phyloP scores from a whole-genome alignment of 2,113 vertebrate species.

The Mormyrus lacerda region DNA sequence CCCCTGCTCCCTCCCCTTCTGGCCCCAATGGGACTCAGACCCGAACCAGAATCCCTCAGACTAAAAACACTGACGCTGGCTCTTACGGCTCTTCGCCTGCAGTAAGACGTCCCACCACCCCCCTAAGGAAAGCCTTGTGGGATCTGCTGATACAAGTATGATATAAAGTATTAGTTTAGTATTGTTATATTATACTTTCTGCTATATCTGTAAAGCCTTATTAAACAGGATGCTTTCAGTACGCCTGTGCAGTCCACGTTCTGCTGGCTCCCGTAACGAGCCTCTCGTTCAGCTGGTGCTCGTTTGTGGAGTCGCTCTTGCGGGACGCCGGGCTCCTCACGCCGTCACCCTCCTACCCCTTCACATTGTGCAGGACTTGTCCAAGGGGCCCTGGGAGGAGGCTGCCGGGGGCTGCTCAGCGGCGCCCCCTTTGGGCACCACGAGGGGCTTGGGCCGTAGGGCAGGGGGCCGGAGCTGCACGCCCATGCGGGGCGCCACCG shows the following conservation, averaged over 20 bases:
- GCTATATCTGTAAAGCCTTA: background rate
- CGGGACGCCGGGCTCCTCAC: background rate
- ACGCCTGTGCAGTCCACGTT: background rate
- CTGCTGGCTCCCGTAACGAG: background rate
- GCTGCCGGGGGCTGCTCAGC: slow-evolving; percentile 66
- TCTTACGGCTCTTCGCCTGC: background rate
- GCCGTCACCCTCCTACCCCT: background rate
- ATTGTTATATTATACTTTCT: background rate
- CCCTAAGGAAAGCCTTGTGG: background rate
- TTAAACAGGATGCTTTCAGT: background rate
- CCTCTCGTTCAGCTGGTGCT: background rate
- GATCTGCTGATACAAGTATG: background rate
- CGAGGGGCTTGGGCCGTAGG: slow-evolving; percentile 87
- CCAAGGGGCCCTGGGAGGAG: slow-evolving; percentile 73
- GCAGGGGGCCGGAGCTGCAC: slow-evolving; percentile 91
- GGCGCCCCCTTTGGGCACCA: slow-evolving; percentile 83
- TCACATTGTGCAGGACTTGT: slow-evolving; percentile 98
- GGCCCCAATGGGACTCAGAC: background rate
- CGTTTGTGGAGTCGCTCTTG: background rate
- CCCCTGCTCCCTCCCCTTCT: background rate
- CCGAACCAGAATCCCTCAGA: background rate
- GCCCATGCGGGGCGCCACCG: slow-evolving; percentile 87
- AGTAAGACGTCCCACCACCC: background rate
- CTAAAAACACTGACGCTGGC: background rate
- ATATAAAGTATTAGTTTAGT: background rate